These are phyloP conservation scores for Cranoglanis bouderius DNA, from an alignment of 2,113 vertebrate genomes.

Conservation along the genomic window DNA sequence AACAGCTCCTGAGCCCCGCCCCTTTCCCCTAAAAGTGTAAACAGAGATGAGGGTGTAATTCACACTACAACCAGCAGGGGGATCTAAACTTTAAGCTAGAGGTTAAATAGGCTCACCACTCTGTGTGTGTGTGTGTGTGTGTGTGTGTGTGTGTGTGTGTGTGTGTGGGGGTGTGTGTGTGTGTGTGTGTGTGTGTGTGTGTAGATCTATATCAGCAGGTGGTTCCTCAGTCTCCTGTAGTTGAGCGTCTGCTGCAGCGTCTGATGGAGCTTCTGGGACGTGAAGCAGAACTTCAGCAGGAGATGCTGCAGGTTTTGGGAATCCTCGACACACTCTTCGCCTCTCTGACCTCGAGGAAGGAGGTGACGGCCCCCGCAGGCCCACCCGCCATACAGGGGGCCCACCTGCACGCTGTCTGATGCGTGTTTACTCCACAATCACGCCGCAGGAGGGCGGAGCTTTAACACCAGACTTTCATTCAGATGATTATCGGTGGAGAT, in stretches of 20 bases:
- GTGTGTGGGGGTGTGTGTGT: not conserved
- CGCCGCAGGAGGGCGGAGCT: not conserved
- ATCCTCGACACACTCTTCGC: constrained; percentile 97
- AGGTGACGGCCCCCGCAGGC: constrained; percentile 53
- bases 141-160: not conserved
- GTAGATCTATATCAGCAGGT: constrained; percentile 59
- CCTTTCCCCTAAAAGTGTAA: not conserved
- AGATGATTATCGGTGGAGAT: constrained; percentile 1
- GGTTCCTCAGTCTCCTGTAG: constrained; percentile 83
- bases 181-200: constrained; percentile 21
- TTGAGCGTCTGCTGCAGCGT: constrained; percentile 86
- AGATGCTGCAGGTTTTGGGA: constrained; percentile 90
- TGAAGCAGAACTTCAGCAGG: constrained; percentile 90
- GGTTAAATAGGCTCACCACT: not conserved
- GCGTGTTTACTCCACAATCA: not conserved
- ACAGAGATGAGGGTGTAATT: not conserved
- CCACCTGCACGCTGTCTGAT: not conserved
- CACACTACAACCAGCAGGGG: not conserved
- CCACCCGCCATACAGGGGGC: constrained; percentile 52
- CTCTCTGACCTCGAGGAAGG: constrained; percentile 78
- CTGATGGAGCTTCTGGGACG: constrained; percentile 85
- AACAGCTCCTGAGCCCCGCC: not conserved
- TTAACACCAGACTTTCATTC: not conserved
- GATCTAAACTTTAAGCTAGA: not conserved
- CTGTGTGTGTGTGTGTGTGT: not conserved